Percentiles rank a stretch among this genome's conserved stretches.
These are phyloP conservation scores for Streptopelia turtur DNA, from an alignment of 2,797 vertebrate species.

Conservation along the genomic window DNA sequence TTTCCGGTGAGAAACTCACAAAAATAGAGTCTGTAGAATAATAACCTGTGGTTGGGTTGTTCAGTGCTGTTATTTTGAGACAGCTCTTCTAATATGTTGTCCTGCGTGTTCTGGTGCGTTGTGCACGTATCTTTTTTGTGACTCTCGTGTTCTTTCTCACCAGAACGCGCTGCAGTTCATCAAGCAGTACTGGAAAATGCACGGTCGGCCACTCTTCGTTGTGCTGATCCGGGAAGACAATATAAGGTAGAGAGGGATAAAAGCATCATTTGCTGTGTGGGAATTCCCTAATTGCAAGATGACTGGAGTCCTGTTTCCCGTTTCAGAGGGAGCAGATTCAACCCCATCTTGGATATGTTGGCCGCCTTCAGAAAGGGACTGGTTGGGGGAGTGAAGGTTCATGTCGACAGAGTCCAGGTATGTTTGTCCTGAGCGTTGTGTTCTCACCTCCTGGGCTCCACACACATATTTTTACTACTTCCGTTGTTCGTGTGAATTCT, in stretches of 20 bases:
- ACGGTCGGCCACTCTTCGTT: conserved; percentile 92
- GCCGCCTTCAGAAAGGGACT: conserved; percentile 93
- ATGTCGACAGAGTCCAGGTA: conserved; percentile 97
- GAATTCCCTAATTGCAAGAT: neutral
- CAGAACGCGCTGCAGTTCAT: conserved; percentile 98
- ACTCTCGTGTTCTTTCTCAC: neutral
- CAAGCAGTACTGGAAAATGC: conserved; percentile 98
- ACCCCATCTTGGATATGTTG: conserved; percentile 95
- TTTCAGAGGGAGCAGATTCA: conserved; percentile 94
- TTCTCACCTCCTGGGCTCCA: neutral
- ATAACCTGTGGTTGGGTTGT: neutral
- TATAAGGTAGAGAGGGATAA: conserved; percentile 84
- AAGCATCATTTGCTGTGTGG: neutral
- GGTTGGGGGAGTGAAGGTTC: conserved; percentile 96
- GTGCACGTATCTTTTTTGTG: neutral
- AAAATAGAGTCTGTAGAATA: neutral
- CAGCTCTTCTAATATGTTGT: neutral
- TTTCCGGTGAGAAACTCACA: neutral
- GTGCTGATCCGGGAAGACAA: conserved; percentile 97
- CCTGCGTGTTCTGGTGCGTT: neutral
- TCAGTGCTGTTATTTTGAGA: neutral
- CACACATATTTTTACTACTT: neutral
- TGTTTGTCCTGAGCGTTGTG: neutral
- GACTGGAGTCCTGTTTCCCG: conserved; percentile 5
- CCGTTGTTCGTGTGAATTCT: neutral